phyloP scores from a whole-genome alignment of 2,113 vertebrate genomes.

The Hucho hucho region DNA sequence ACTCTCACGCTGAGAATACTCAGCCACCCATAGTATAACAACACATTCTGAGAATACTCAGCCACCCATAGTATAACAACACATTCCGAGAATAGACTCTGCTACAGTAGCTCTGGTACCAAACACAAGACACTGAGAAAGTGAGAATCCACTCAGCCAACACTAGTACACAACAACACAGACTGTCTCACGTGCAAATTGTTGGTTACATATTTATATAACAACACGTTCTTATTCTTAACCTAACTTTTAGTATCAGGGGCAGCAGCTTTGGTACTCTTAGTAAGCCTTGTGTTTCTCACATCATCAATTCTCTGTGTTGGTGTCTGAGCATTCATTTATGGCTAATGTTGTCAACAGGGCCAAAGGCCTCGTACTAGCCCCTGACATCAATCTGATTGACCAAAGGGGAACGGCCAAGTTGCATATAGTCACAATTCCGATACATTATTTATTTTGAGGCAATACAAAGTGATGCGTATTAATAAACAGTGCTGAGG shows the following conservation, averaged over 20 bases:
- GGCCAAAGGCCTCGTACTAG: slow-evolving; percentile 26
- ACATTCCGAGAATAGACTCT: no score
- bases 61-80: no score
- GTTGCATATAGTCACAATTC: slow-evolving; percentile 49
- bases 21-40: no score
- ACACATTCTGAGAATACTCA: no score
- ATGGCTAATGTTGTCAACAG: slow-evolving; percentile 58
- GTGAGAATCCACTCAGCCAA: no score
- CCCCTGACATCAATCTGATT: slow-evolving; percentile 63
- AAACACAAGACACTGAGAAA: no score
- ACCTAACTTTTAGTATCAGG: neutral
- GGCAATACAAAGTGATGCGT: slow-evolving; percentile 63
- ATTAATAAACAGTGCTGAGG: slow-evolving; percentile 63
- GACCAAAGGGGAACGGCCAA: slow-evolving; percentile 58
- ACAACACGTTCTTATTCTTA: neutral
- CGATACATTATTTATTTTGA: slow-evolving; percentile 61
- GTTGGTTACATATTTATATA: no score
- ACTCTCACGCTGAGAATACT: no score
- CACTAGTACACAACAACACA: no score
- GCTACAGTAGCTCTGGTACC: no score
- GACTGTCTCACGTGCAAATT: no score
- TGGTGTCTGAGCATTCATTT: slow-evolving; percentile 60
- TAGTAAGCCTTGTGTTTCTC: slow-evolving; percentile 9
- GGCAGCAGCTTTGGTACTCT: slow-evolving; percentile 18
- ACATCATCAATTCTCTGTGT: slow-evolving; percentile 52